Evolutionary conservation across 2,888 invertebrate genomes (phyloP).

Genomic region (Drosophila algonquin): DNA sequence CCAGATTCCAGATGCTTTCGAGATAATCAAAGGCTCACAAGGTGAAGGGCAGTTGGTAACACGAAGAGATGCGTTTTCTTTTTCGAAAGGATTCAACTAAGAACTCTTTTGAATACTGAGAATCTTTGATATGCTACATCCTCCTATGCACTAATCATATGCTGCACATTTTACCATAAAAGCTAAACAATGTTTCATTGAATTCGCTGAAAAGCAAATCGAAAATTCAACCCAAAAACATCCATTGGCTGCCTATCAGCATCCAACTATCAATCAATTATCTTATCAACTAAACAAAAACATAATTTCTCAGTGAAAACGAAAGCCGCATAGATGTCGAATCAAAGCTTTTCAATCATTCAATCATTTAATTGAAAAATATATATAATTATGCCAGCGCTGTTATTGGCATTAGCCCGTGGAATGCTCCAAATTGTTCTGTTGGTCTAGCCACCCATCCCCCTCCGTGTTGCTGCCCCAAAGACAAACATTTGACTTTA

Average conservation of each 20-base stretch:
- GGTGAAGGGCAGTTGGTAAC: background rate
- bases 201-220: no score
- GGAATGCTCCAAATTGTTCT: background rate
- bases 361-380: constrained; percentile 24
- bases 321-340: background rate
- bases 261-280: background rate
- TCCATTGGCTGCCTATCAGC: background rate
- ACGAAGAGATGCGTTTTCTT: background rate
- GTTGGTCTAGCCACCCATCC: background rate
- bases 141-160: background rate
- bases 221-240: background rate
- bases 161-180: background rate
- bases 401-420: background rate
- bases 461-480: background rate
- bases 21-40: background rate
- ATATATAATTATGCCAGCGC: constrained; percentile 20
- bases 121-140: no score
- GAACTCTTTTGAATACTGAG: no score
- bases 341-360: background rate
- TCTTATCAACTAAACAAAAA: background rate
- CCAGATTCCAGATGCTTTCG: background rate
- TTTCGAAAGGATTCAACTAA: no score
- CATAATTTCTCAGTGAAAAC: background rate
- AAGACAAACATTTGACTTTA: constrained; percentile 31
- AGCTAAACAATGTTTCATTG: background rate